These are phyloP conservation scores for Anseranas semipalmata DNA, from an alignment of 2,113 vertebrate genomes.

Conservation along the genomic window DNA sequence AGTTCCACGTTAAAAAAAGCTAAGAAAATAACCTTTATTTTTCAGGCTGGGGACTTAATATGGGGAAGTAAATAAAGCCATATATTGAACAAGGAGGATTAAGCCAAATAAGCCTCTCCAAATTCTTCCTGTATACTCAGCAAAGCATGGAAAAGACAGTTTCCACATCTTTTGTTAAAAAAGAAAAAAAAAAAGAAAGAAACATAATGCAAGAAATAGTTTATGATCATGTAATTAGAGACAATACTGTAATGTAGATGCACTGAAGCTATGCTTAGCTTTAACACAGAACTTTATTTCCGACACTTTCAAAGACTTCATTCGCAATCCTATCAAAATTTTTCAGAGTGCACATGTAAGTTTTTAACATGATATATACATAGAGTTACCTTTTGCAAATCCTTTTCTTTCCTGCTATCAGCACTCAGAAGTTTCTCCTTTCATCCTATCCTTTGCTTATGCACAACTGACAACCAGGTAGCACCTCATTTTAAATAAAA, in stretches of 20 bases:
- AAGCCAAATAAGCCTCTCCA: background rate
- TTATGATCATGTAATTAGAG: background rate
- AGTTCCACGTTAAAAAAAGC: background rate
- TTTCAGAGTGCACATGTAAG: fast-evolving
- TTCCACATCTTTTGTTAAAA: background rate
- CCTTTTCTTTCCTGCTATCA: background rate
- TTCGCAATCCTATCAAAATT: background rate
- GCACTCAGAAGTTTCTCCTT: background rate
- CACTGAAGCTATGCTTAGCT: background rate
- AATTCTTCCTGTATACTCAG: background rate
- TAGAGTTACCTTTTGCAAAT: background rate
- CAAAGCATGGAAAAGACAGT: background rate
- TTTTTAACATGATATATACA: background rate
- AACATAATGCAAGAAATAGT: background rate
- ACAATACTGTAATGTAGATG: background rate
- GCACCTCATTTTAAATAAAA: background rate
- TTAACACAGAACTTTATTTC: background rate
- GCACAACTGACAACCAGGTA: background rate
- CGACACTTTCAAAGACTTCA: background rate
- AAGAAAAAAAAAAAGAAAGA: background rate
- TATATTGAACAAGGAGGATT: conserved; percentile 1
- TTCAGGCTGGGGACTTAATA: background rate
- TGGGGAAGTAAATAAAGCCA: background rate
- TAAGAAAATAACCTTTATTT: background rate
- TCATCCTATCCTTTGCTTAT: background rate